A percentile compares a stretch with the other conserved stretches of the same genome.
Conservation (phyloP, 2,113 vertebrate genomes). For the Tautogolabrus adspersus region DNA sequence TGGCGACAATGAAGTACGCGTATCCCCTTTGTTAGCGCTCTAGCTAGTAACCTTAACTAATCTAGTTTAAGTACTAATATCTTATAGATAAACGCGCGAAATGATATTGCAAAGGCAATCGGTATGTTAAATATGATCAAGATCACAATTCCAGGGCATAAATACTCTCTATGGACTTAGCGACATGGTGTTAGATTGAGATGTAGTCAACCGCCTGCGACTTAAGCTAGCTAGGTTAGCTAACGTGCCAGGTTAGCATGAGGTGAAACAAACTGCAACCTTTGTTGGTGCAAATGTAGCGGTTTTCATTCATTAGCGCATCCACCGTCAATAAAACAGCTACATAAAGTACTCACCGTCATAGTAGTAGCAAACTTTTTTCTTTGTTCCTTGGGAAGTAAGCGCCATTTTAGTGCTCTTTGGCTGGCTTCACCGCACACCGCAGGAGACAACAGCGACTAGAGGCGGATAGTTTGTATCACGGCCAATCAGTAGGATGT, state of each 20-base stretch:
- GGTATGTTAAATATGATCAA: fast-evolving
- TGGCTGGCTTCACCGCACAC: conserved; percentile 45
- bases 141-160: neutral
- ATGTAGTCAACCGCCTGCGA: conserved; percentile 39
- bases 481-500: conserved; percentile 17
- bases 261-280: conserved; percentile 39
- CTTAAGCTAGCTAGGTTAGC: conserved; percentile 71
- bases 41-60: conserved; percentile 30
- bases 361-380: conserved; percentile 99
- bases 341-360: conserved; percentile 84
- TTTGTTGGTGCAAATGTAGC: conserved; percentile 31
- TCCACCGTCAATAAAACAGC: neutral
- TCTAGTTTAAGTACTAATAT: neutral
- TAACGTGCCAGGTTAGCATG: conserved; percentile 57
- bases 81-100: neutral
- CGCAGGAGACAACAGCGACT: conserved; percentile 60
- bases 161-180: neutral
- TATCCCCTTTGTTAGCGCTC: conserved; percentile 68
- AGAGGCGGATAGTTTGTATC: conserved; percentile 67
- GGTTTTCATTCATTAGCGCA: neutral
- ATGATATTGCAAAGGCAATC: fast-evolving
- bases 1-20: conserved; percentile 53
- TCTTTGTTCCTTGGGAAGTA: conserved; percentile 89
- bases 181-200: neutral
- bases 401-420: conserved; percentile 79